Evolutionary conservation across 2,888 invertebrate genomes (phyloP), one percentile per base, ranked within the genome.

Genomic region (Eupithecia insigniata): DNA sequence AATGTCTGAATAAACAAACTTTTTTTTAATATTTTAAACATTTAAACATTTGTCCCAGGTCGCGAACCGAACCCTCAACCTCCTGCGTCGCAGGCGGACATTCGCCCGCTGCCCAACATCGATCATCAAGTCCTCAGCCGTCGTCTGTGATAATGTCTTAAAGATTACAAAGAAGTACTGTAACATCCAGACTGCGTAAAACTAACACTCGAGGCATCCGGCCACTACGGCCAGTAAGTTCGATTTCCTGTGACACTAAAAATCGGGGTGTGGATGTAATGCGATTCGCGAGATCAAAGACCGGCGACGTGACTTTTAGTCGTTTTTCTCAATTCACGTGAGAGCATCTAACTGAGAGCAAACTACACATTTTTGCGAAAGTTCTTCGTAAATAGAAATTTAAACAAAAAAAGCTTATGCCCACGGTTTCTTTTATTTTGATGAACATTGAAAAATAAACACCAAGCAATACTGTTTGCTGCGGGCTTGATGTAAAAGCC

Each of bases 211-310:
- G 22, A 51, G 51, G 51, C 10, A 51, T 1, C 51, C 51, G 22
- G 10, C 51, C 22, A 12, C 51, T 51, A 51, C 22, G 55, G n/a
- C 18, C 60, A 30, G 30, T 30, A 16, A 60, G 62, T 22, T 64
- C 64, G 6, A 36, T 64, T 64, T 64, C 34, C 64, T 22, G 22
- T 14, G 64, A 64, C 64, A 64, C 64, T 64, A 64, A 64, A 46
- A 64, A 64, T 64, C 64, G 64, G 22, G 22, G 26, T 26, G 26
- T 26, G 55, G 64, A 39, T 36, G 64, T 64, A 34, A 64, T 64
- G 64, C 64, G 64, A 64, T 64, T 36, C 62, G 32, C 64, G 12
- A 64, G 64, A 34, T n/a, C 60, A 60, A 60, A 60, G 60, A 60
- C 55, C 55, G 60, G 18, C 64, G 36, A 64, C 64, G 64, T 64